These are phyloP conservation scores for Axinella damicornis DNA, from an alignment of 37 sponge, comb jelly and placozoan genomes.

Conservation along the genomic window DNA sequence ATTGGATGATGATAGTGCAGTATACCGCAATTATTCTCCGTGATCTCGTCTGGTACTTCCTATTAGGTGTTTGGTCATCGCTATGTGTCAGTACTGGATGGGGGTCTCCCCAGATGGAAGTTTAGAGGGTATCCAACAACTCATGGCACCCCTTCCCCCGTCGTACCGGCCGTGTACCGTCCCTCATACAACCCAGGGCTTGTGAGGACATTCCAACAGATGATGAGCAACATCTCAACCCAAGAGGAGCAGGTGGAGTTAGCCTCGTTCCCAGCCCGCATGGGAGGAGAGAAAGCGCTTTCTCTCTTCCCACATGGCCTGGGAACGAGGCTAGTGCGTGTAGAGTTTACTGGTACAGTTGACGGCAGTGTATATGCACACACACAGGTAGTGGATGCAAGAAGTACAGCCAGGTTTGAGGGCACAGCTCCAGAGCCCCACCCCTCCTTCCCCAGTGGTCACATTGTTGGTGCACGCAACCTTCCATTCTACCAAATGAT, in stretches of 20 bases:
- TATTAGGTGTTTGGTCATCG: conserved; percentile 79
- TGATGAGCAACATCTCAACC: conserved; percentile 2
- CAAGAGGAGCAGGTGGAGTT: conserved; percentile 4
- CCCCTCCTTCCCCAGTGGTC: conserved; percentile 77
- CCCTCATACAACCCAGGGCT: conserved; percentile 30
- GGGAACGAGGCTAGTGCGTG: too few species aligned
- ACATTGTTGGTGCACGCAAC: conserved; percentile 75
- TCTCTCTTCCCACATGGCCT: not conserved
- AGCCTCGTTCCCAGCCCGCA: too few species aligned
- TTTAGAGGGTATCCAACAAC: conserved; percentile 27
- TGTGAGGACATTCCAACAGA: conserved; percentile 54
- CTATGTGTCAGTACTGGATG: conserved; percentile 77
- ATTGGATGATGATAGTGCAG: not conserved
- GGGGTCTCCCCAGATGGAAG: conserved; percentile 75
- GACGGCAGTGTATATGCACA: not conserved
- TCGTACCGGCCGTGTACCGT: conserved; percentile 1
- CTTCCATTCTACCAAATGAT: conserved; percentile 55
- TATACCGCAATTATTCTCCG: not conserved
- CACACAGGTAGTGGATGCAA: conserved; percentile 78
- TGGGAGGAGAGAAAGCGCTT: too few species aligned
- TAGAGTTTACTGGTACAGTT: too few species aligned
- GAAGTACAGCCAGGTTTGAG: conserved; percentile 63
- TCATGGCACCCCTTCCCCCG: conserved; percentile 11
- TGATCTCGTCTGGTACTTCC: not conserved
- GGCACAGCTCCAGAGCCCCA: conserved; percentile 82